phyloP scores from a whole-genome alignment of 64 coral and sea anemone species.

The Montipora sp. region DNA sequence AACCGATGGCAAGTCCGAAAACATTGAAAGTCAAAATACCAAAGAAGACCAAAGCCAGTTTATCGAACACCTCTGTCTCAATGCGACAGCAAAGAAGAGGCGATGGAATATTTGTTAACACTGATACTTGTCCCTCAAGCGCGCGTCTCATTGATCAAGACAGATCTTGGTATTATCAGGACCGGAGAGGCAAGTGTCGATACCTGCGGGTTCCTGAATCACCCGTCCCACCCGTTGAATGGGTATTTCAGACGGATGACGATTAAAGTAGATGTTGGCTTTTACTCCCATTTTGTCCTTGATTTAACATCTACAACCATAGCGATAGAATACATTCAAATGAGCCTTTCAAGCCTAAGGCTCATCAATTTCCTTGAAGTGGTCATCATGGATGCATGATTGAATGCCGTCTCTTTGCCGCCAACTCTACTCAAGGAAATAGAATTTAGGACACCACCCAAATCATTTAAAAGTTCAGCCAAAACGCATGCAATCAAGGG shows the following conservation, averaged over 20 bases:
- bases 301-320: too few relatives aligned
- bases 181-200: slow-evolving; percentile 68
- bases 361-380: too few relatives aligned
- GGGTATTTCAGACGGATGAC: slow-evolving; percentile 27
- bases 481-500: too few relatives aligned
- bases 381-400: too few relatives aligned
- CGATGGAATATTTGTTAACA: slow-evolving; percentile 41
- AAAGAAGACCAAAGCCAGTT: neutral
- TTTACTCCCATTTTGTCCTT: neutral
- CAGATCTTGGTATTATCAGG: slow-evolving; percentile 79
- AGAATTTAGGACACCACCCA: too few relatives aligned
- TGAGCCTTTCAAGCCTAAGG: too few relatives aligned
- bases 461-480: too few relatives aligned
- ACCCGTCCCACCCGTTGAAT: slow-evolving; percentile 60
- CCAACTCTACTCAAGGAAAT: too few relatives aligned
- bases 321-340: too few relatives aligned
- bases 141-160: slow-evolving; percentile 43
- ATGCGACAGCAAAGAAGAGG: neutral
- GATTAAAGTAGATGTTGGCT: neutral
- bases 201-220: slow-evolving; percentile 72
- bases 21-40: slow-evolving; percentile 8
- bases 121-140: slow-evolving; percentile 60
- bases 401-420: too few relatives aligned
- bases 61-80: neutral
- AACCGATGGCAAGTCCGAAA: slow-evolving; percentile 25